These are phyloP conservation scores for Drosophila nasuta DNA, from an alignment of 1,140 invertebrate species.

Conservation along the genomic window DNA sequence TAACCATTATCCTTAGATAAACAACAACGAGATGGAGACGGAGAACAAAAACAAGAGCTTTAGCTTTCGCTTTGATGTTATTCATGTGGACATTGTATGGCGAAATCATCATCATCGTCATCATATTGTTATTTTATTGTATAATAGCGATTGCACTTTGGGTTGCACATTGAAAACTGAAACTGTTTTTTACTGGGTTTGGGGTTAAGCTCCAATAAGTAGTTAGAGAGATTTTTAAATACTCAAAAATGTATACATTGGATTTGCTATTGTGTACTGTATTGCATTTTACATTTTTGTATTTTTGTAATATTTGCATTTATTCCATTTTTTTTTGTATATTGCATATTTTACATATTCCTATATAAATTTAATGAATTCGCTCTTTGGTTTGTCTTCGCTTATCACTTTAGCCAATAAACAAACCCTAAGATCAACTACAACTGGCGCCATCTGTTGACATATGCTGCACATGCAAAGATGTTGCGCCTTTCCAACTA, in stretches of 20 bases:
- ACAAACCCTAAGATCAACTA: constrained; percentile 27
- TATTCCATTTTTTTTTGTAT: neutral
- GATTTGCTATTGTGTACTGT: no score
- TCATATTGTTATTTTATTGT: constrained; percentile 59
- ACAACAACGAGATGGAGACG: constrained; percentile 21
- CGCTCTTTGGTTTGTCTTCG: neutral
- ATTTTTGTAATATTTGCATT: no score
- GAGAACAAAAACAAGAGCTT: no score
- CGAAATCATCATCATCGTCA: constrained; percentile 9
- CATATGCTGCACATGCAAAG: neutral
- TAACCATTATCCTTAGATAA: constrained; percentile 71
- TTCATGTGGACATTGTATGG: constrained; percentile 67
- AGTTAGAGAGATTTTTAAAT: no score
- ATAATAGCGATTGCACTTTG: constrained; percentile 10
- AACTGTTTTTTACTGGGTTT: neutral
- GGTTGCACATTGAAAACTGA: neutral
- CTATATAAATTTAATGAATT: neutral
- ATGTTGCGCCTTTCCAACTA: neutral
- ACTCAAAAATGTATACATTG: no score
- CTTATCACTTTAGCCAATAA: constrained; percentile 12
- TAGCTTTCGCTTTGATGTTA: constrained; percentile 63
- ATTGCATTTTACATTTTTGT: no score
- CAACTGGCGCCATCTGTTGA: constrained; percentile 28
- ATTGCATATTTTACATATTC: neutral
- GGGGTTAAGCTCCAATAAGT: neutral